A percentile compares a stretch with the other conserved stretches of the same genome.
These are phyloP conservation scores for Apamea monoglypha DNA, from an alignment of 2,888 invertebrate species.

Conservation along the genomic window DNA sequence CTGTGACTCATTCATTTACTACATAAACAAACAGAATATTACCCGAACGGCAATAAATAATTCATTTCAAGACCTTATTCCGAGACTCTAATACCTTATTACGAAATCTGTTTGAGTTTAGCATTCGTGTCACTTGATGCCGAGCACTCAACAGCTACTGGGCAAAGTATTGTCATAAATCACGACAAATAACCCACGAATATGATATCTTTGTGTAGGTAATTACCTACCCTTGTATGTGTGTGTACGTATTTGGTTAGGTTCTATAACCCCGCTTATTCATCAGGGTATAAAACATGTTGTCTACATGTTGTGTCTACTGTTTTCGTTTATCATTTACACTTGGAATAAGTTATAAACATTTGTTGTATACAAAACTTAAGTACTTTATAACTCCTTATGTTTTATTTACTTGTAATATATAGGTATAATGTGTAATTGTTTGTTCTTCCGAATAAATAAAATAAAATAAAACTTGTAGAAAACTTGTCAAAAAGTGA, in stretches of 20 bases:
- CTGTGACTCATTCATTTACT: background rate
- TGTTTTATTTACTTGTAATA: too few relatives aligned
- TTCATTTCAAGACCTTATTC: conserved; percentile 35
- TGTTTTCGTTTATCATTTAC: background rate
- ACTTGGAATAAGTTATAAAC: background rate
- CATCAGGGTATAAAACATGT: background rate
- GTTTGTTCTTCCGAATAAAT: too few relatives aligned
- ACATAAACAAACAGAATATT: conserved; percentile 6
- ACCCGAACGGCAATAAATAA: conserved; percentile 24
- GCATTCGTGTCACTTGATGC: conserved; percentile 38
- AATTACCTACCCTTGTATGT: conserved; percentile 29
- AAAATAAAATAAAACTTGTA: too few relatives aligned
- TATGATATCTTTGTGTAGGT: conserved; percentile 52
- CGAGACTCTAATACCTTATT: conserved; percentile 39
- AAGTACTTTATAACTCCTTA: too few relatives aligned
- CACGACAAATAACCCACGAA: conserved; percentile 40
- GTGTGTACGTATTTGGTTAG: background rate
- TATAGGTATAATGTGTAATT: too few relatives aligned
- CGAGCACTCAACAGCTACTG: conserved; percentile 14
- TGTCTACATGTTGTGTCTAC: background rate
- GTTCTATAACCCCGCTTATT: too few relatives aligned
- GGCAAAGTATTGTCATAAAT: conserved; percentile 44
- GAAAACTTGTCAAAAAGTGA: background rate
- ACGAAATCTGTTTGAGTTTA: conserved; percentile 58
- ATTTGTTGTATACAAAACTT: background rate